Percentiles rank a stretch among this genome's conserved stretches.
phyloP scores from a whole-genome alignment of 2,797 vertebrate genomes.

The Macropodus opercularis region DNA sequence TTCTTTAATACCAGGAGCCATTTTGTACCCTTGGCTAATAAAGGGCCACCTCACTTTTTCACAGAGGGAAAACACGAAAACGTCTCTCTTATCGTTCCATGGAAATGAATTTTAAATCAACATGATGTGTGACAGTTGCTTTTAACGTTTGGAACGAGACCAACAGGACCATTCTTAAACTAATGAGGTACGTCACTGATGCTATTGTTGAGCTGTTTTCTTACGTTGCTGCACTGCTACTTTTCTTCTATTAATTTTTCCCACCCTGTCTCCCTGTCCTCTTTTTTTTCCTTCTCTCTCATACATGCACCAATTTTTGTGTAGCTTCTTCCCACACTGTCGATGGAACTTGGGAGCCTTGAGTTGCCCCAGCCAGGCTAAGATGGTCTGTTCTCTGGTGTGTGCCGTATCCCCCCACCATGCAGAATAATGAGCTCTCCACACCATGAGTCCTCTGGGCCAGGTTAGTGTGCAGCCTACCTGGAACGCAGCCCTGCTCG shows the following conservation, averaged over 20 bases:
- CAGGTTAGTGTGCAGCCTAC: constrained; percentile 97
- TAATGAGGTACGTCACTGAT: constrained; percentile 86
- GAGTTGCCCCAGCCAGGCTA: constrained; percentile 92
- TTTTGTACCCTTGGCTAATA: constrained; percentile 84
- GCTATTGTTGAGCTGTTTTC: constrained; percentile 53
- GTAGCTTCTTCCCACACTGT: constrained; percentile 80
- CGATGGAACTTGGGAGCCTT: constrained; percentile 91
- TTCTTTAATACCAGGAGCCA: constrained; percentile 86
- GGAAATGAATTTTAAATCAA: constrained; percentile 67
- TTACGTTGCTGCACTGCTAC: constrained; percentile 61
- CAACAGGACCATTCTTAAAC: constrained; percentile 72
- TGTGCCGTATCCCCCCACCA: constrained; percentile 87
- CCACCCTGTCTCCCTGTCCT: constrained; percentile 46
- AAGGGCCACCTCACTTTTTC: constrained; percentile 80
- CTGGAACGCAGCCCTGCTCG: constrained; percentile 93
- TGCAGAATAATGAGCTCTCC: constrained; percentile 98
- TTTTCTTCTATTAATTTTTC: constrained; percentile 62
- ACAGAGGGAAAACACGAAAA: constrained; percentile 62
- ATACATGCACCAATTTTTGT: constrained; percentile 56
- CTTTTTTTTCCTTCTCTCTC: constrained; percentile 43
- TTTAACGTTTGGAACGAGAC: constrained; percentile 72
- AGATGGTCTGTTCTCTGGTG: constrained; percentile 84
- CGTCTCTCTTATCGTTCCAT: constrained; percentile 50
- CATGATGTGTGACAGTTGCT: constrained; percentile 55
- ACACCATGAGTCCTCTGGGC: constrained; percentile 99